Evolutionary conservation across 1,140 invertebrate species (phyloP), one percentile per base, ranked within the genome.

Genomic region (Caenorhabditis briggsae): DNA sequence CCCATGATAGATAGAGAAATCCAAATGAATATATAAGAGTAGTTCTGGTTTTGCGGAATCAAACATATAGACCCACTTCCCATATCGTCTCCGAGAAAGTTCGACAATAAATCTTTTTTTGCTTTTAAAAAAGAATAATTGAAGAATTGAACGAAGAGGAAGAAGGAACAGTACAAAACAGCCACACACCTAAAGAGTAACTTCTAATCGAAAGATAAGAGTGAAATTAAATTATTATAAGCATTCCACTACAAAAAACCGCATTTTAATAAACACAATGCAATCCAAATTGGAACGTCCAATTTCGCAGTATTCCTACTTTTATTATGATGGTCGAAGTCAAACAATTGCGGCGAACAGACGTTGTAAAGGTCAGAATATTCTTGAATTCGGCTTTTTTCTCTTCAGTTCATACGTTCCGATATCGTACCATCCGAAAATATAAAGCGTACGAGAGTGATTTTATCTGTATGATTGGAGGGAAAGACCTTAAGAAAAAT

Each of bases 271-370:
- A 33, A 33, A 33, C 33, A 78, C 50, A 78, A 78, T 78, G 70
- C 70, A 50, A 23, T 12, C 70, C 11, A 78, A 78, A 78, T 78
- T 78, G 70, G 70, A 78, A 43, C 70, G 70, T 12, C 70, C 70
- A 78, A 78, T 78, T 78, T 46, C 70, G 48, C 70, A 78, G 70
- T 78, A 78, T 78, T 78, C 70, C 70, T 78, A 78, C 46, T 78
- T 78, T 50, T 78, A 78, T 43, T 78, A 78, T 78, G 46, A 74
- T 46, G 65, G n/a, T 74, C 65, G 46, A 23, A 7, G 53, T 3
- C 43, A n/a, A 78, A 53, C 70, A 78, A 78, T 78, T 78, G 70
- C 70, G 70, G 70, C 70, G 70, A 78, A 53, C 70, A 53, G 70
- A 78, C 70, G 70, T 78, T 46, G 70, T 78, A 7, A 78, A 78